Conservation (phyloP, 2,888 invertebrate genomes). For the Athalia cordata region DNA sequence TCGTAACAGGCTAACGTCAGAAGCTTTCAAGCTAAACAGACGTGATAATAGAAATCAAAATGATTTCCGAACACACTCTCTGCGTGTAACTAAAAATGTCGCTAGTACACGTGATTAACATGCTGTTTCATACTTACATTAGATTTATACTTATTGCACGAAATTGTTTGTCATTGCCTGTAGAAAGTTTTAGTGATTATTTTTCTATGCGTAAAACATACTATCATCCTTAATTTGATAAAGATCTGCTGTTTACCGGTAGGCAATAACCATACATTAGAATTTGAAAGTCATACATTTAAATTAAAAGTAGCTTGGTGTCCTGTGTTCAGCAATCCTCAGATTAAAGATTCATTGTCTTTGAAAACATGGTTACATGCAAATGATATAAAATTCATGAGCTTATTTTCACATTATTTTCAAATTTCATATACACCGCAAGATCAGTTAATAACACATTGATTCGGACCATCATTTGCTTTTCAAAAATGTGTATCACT, state of each 20-base stretch:
- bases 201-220: conserved; percentile 52
- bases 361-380: background rate
- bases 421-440: background rate
- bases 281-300: background rate
- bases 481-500: background rate
- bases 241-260: conserved; percentile 42
- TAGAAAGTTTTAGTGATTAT: conserved; percentile 50
- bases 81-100: conserved; percentile 33
- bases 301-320: background rate
- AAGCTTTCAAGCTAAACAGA: too few species aligned
- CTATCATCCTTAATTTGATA: conserved; percentile 40
- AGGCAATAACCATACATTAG: conserved; percentile 14
- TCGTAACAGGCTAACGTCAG: too few species aligned
- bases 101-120: conserved; percentile 44
- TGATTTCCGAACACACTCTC: conserved; percentile 35
- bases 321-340: background rate
- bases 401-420: background rate
- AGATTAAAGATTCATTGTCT: background rate
- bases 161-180: conserved; percentile 33
- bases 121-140: conserved; percentile 14
- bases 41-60: background rate
- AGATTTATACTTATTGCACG: conserved; percentile 1
- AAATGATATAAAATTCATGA: background rate
- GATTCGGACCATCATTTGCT: conserved; percentile 9
- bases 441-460: background rate